These are phyloP conservation scores for Gasteruption jaculator DNA, from an alignment of 2,888 invertebrate species.

Conservation along the genomic window DNA sequence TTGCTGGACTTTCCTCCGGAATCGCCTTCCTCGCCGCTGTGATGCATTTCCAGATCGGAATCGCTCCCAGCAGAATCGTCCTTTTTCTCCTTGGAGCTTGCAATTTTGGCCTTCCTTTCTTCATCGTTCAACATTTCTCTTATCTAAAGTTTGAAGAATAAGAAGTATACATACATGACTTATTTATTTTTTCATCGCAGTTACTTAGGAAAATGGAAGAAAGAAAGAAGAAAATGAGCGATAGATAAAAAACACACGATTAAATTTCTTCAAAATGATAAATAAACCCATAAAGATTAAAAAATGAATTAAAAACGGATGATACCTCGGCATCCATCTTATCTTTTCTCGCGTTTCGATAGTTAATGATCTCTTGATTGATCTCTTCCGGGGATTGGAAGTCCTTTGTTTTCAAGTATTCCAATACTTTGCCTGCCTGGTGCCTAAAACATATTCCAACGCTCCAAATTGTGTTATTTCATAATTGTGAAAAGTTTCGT, in stretches of 20 bases:
- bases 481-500: constrained; percentile 5
- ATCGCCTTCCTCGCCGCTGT: constrained; percentile 13
- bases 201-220: constrained; percentile 2
- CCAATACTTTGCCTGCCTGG: constrained; percentile 55
- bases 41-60: neutral
- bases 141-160: constrained; percentile 9
- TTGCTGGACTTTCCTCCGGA: constrained; percentile 3
- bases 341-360: constrained; percentile 42
- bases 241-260: constrained; percentile 2
- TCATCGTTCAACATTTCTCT: neutral
- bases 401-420: constrained; percentile 54
- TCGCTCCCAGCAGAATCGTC: neutral
- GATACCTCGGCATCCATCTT: constrained; percentile 16
- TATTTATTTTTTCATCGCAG: neutral
- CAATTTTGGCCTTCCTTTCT: neutral
- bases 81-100: neutral
- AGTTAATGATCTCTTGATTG: constrained; percentile 49
- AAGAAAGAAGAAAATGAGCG: too few species aligned
- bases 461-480: too few species aligned
- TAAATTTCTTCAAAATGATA: neutral
- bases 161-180: neutral
- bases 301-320: constrained; percentile 2
- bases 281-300: constrained; percentile 1
- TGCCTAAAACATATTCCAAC: constrained; percentile 49
- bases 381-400: constrained; percentile 52